A percentile compares a stretch with the other conserved stretches of the same genome.
Evolutionary conservation across 2,888 invertebrate genomes (phyloP).

Genomic region (Smittia aterrima): DNA sequence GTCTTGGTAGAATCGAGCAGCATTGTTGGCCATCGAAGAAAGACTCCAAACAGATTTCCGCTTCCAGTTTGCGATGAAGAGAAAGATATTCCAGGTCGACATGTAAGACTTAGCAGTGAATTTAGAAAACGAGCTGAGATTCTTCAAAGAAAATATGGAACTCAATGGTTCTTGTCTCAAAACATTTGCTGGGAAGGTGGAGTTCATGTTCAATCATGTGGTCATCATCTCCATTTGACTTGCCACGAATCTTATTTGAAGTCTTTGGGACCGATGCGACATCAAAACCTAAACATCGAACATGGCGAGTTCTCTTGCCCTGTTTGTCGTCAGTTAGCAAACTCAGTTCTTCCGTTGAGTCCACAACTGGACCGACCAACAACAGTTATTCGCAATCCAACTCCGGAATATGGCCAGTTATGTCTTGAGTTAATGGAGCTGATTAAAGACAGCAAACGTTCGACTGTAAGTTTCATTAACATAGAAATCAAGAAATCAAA

Average conservation of each 20-base stretch:
- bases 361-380: slow-evolving; percentile 67
- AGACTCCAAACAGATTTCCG: slow-evolving; percentile 50
- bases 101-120: slow-evolving; percentile 69
- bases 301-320: slow-evolving; percentile 93
- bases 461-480: slow-evolving; percentile 58
- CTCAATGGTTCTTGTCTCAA: slow-evolving; percentile 69
- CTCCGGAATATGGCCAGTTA: slow-evolving; percentile 51
- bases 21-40: slow-evolving; percentile 75
- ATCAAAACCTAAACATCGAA: slow-evolving; percentile 69
- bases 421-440: slow-evolving; percentile 58
- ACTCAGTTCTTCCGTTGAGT: slow-evolving; percentile 82
- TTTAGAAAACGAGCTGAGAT: slow-evolving; percentile 76
- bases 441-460: slow-evolving; percentile 65
- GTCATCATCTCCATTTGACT: slow-evolving; percentile 93
- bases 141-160: slow-evolving; percentile 71
- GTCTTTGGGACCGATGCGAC: slow-evolving; percentile 76
- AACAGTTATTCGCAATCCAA: slow-evolving; percentile 60
- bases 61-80: slow-evolving; percentile 68
- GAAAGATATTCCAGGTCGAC: slow-evolving; percentile 57
- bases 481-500: neutral
- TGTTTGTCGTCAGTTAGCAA: slow-evolving; percentile 87
- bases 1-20: slow-evolving; percentile 84
- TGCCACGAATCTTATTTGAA: slow-evolving; percentile 90
- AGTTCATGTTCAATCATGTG: slow-evolving; percentile 91
- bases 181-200: slow-evolving; percentile 88